These are phyloP conservation scores for Habroteleia sp. DNA, from an alignment of 2,888 invertebrate species.

Conservation along the genomic window DNA sequence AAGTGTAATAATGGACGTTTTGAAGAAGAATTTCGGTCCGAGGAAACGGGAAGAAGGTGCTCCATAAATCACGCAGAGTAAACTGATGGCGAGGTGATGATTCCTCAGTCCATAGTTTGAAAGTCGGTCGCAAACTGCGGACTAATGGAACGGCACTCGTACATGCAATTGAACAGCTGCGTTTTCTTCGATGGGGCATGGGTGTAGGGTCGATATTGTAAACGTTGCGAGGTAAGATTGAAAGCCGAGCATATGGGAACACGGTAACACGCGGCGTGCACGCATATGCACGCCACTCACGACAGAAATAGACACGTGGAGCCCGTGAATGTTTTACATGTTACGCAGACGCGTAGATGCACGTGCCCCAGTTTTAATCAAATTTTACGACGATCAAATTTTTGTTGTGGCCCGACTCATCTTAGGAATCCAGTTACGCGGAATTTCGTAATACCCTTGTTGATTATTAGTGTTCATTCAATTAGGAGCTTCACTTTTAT, in stretches of 20 bases:
- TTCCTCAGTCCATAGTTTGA: slow-evolving; percentile 52
- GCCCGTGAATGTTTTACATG: slow-evolving; percentile 68
- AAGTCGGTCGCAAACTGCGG: slow-evolving; percentile 67
- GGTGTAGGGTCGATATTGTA: slow-evolving; percentile 70
- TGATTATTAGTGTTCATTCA: slow-evolving; percentile 15
- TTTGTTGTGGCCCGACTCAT: background rate
- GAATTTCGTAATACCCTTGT: slow-evolving; percentile 17
- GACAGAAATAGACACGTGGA: slow-evolving; percentile 73
- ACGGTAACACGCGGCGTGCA: slow-evolving; percentile 67
- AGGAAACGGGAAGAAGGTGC: slow-evolving; percentile 32
- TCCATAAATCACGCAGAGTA: slow-evolving; percentile 56
- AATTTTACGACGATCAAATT: slow-evolving; percentile 53
- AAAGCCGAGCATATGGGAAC: slow-evolving; percentile 73
- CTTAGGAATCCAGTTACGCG: background rate
- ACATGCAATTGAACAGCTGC: slow-evolving; percentile 75
- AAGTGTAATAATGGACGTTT: slow-evolving; percentile 29
- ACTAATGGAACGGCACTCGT: slow-evolving; percentile 70
- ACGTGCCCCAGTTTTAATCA: slow-evolving; percentile 61
- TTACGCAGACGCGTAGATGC: slow-evolving; percentile 62
- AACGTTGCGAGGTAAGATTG: slow-evolving; percentile 70
- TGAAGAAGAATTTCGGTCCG: slow-evolving; percentile 7
- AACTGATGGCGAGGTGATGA: slow-evolving; percentile 53
- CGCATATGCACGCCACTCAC: slow-evolving; percentile 68
- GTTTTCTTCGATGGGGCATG: slow-evolving; percentile 68
- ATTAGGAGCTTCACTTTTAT: slow-evolving; percentile 22